Evolutionary conservation across 2,797 vertebrate species (phyloP).

Genomic region (Passerculus sandwichensis): DNA sequence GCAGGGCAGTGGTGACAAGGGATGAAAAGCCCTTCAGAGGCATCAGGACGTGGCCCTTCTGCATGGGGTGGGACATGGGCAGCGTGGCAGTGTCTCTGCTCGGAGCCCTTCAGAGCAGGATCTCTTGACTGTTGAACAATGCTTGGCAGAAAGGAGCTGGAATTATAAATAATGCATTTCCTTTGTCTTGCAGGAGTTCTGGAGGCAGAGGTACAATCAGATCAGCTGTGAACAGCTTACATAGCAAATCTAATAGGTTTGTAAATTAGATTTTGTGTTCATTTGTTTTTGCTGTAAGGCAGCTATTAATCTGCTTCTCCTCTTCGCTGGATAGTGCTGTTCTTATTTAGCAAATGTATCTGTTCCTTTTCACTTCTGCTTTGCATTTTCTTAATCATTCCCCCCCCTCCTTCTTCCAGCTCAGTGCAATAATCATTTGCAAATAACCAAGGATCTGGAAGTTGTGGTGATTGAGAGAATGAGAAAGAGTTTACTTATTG

Average conservation of each 20-base stretch:
- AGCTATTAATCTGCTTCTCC: slow-evolving; percentile 82
- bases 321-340: slow-evolving; percentile 72
- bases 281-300: slow-evolving; percentile 84
- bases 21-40: background rate
- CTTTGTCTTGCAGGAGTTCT: slow-evolving; percentile 87
- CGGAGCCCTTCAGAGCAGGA: slow-evolving; percentile 6
- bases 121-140: slow-evolving; percentile 70
- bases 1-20: background rate
- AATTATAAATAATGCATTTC: slow-evolving; percentile 85
- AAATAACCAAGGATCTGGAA: slow-evolving; percentile 64
- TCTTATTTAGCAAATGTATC: slow-evolving; percentile 77
- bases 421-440: slow-evolving; percentile 58
- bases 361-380: slow-evolving; percentile 75
- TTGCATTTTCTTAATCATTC: slow-evolving; percentile 74
- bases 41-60: background rate
- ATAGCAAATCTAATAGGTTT: slow-evolving; percentile 91
- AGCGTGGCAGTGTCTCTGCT: fast-evolving
- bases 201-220: slow-evolving; percentile 87
- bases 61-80: background rate
- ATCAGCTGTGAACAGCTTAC: slow-evolving; percentile 84
- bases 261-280: slow-evolving; percentile 85
- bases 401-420: background rate
- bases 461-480: slow-evolving; percentile 31
- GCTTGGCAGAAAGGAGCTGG: slow-evolving; percentile 67
- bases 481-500: slow-evolving; percentile 63